Evolutionary conservation across 2,888 invertebrate genomes (phyloP), one percentile per base, ranked within the genome.

Genomic region (Cotesia congregata): DNA sequence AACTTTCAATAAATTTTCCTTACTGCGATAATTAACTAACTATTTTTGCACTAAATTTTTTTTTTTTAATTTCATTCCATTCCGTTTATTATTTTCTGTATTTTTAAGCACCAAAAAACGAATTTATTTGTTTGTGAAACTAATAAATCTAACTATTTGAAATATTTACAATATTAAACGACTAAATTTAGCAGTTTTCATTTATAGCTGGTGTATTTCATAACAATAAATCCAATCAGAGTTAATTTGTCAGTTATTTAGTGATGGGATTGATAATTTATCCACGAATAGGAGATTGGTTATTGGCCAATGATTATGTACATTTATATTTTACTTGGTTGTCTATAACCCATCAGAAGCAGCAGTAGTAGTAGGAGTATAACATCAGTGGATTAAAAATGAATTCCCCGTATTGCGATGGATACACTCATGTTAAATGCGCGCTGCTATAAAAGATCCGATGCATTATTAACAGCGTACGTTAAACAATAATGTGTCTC

Each of bases 1-100:
- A 30, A 65, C 38, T 65, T 65, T 38, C 38, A 65, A 65, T 65
- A 38, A 38, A 65, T 65, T 65, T 65, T 12, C 65, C 17, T 5
- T 12, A 65, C 20, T 38, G 30, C 38, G 5, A 20, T 65, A 65
- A 65, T 65, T 65, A 65, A 30, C 65, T 30, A 38, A 0, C n/a
- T 12, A 65, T 38, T 65, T 65, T 12, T 30, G 30, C 30, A 12
- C 12, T 30, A 30, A 12, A 20, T 65, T 20, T 30, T 7, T 65
- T 30, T 65, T 65, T 30, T 30, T 30, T 30, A 38, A 65, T 65
- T 65, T 38, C 6, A 30, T 65, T 65, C 2, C 6, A 65, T 65
- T 12, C 9, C 12, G n/a, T 62, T 62, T 62, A 4, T 62, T 62
- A 17, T 20, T 62, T 17, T 62, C 62, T 62, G 2, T 62, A 17